A percentile compares a stretch with the other conserved stretches of the same genome.
Conservation (phyloP, 1,140 invertebrate species). For the Melipona quadrifasciata region DNA sequence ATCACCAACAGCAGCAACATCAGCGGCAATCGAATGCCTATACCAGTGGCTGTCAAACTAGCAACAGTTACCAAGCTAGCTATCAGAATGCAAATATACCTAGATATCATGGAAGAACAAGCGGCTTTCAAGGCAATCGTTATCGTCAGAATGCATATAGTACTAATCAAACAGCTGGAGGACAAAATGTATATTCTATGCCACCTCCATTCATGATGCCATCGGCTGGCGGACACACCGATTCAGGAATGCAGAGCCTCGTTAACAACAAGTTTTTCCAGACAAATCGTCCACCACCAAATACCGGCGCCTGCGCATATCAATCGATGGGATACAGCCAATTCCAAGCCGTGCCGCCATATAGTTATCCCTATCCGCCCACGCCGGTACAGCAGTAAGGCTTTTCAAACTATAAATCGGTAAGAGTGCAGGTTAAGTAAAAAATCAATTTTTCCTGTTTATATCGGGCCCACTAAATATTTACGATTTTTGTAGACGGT, state of each 20-base stretch:
- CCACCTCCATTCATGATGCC: slow-evolving; percentile 83
- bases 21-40: slow-evolving; percentile 32
- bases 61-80: slow-evolving; percentile 53
- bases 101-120: slow-evolving; percentile 67
- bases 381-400: slow-evolving; percentile 81
- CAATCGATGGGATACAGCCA: slow-evolving; percentile 83
- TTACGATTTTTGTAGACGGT: slow-evolving; percentile 50
- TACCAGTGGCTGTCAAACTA: slow-evolving; percentile 48
- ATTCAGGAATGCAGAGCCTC: slow-evolving; percentile 83
- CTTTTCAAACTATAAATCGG: slow-evolving; percentile 57
- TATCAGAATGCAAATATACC: slow-evolving; percentile 68
- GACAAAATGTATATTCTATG: slow-evolving; percentile 81
- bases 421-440: slow-evolving; percentile 70
- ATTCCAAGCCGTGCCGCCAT: slow-evolving; percentile 81
- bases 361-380: slow-evolving; percentile 82
- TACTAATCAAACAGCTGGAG: slow-evolving; percentile 49
- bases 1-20: slow-evolving; percentile 38
- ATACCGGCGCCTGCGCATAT: slow-evolving; percentile 83
- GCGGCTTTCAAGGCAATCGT: slow-evolving; percentile 72
- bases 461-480: slow-evolving; percentile 41
- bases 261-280: slow-evolving; percentile 86
- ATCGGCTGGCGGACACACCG: slow-evolving; percentile 73
- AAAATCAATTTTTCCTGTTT: slow-evolving; percentile 48
- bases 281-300: slow-evolving; percentile 81
- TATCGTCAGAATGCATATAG: slow-evolving; percentile 72